Evolutionary conservation across 1,140 invertebrate species (phyloP).

Genomic region (Babylonia areolata): DNA sequence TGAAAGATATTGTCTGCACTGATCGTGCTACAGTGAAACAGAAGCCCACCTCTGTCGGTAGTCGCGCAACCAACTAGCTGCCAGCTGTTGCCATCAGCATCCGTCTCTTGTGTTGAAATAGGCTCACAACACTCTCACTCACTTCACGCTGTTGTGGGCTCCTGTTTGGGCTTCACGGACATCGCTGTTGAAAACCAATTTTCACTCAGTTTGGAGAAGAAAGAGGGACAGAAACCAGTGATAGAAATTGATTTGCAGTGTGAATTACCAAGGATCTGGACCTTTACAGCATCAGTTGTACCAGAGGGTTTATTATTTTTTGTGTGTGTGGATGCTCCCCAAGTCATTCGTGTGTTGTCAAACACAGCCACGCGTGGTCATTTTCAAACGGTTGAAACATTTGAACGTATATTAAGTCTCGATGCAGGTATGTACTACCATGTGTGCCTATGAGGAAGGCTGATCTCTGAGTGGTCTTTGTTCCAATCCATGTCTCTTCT

Average conservation of each 20-base stretch:
- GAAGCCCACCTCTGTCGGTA: neutral
- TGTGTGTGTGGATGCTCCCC: neutral
- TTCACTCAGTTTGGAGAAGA: neutral
- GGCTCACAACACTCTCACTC: neutral
- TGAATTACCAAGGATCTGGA: no score
- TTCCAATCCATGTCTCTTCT: conserved; percentile 44
- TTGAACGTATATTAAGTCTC: conserved; percentile 38
- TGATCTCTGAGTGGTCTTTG: conserved; percentile 29
- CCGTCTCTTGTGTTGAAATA: neutral
- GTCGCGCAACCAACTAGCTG: neutral
- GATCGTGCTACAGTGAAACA: conserved; percentile 27
- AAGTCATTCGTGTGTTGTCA: neutral
- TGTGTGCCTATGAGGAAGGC: conserved; percentile 45
- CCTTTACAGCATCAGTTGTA: neutral
- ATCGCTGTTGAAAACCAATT: neutral
- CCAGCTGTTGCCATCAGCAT: conserved; percentile 34
- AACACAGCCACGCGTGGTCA: conserved; percentile 6
- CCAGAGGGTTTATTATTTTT: neutral
- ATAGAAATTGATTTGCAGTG: no score
- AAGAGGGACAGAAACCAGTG: neutral
- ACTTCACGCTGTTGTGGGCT: neutral
- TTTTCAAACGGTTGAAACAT: conserved; percentile 32
- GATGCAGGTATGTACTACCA: conserved; percentile 57
- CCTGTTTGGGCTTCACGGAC: neutral
- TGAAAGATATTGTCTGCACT: conserved; percentile 24